Evolutionary conservation across 2,113 vertebrate genomes (phyloP).

Genomic region (Megaleporinus macrocephalus): DNA sequence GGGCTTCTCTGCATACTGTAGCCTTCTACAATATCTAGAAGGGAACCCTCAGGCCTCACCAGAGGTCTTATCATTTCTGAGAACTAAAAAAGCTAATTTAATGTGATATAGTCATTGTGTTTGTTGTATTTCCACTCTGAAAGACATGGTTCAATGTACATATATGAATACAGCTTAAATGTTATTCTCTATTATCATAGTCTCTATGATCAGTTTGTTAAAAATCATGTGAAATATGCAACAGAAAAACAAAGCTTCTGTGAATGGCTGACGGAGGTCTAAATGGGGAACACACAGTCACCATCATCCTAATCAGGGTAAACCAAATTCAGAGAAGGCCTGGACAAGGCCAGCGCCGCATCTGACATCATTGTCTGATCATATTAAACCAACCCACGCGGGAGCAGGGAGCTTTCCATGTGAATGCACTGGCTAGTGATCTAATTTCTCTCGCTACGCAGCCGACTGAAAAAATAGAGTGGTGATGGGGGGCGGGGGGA

Average conservation of each 20-base stretch:
- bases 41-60: too few species aligned
- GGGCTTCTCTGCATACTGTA: too few species aligned
- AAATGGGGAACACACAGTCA: neutral
- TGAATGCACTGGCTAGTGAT: conserved; percentile 66
- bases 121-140: too few species aligned
- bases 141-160: too few species aligned
- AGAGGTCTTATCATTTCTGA: too few species aligned
- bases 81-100: too few species aligned
- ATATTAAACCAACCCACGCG: conserved; percentile 68
- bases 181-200: too few species aligned
- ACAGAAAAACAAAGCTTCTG: neutral
- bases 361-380: conserved; percentile 71
- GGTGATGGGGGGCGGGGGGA: conserved; percentile 22
- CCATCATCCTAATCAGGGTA: conserved; percentile 18
- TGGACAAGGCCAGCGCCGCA: conserved; percentile 50
- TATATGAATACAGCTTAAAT: too few species aligned
- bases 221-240: neutral
- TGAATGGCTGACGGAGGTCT: neutral
- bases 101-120: too few species aligned
- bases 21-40: too few species aligned
- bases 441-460: conserved; percentile 66
- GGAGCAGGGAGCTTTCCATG: conserved; percentile 63
- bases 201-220: neutral
- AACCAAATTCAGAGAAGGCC: conserved; percentile 30
- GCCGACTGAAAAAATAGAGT: conserved; percentile 48